Evolutionary conservation across 2,888 invertebrate genomes (phyloP).

Genomic region (Microplitis manilae): DNA sequence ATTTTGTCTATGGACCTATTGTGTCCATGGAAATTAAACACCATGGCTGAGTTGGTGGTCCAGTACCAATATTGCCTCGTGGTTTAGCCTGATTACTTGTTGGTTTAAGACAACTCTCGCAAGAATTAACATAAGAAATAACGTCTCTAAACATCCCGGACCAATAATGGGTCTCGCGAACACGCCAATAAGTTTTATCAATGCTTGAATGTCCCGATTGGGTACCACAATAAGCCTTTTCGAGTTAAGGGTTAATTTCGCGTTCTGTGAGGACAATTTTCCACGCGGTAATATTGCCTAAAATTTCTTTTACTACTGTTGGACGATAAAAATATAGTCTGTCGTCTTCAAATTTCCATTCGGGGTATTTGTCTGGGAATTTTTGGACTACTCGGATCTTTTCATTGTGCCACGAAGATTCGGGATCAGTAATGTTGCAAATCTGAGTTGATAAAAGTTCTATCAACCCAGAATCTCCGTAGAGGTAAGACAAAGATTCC

Average conservation of each 20-base stretch:
- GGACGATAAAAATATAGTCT: not conserved
- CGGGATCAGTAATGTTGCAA: not conserved
- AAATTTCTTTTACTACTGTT: not conserved
- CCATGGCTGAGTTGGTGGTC: slow-evolving; percentile 17
- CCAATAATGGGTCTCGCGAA: slow-evolving; percentile 41
- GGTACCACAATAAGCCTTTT: slow-evolving; percentile 9
- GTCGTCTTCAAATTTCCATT: slow-evolving; percentile 26
- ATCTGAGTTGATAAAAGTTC: not conserved
- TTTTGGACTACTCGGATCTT: slow-evolving; percentile 26
- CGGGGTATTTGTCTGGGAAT: slow-evolving; percentile 13
- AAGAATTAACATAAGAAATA: slow-evolving; percentile 26
- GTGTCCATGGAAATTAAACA: slow-evolving; percentile 8
- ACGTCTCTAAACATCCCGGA: slow-evolving; percentile 33
- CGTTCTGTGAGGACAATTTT: not conserved
- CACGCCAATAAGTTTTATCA: slow-evolving; percentile 26
- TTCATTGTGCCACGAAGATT: slow-evolving; percentile 33
- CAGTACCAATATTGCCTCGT: not conserved
- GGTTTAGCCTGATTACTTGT: not conserved
- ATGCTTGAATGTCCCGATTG: slow-evolving; percentile 23
- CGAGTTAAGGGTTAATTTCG: not conserved
- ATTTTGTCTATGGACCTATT: not conserved
- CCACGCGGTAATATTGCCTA: not conserved
- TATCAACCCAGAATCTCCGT: not conserved
- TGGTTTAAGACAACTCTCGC: slow-evolving; percentile 35
- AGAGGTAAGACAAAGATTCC: not conserved